Conservation (phyloP, 2,797 vertebrate genomes). For the Coracias cyanogaster region DNA sequence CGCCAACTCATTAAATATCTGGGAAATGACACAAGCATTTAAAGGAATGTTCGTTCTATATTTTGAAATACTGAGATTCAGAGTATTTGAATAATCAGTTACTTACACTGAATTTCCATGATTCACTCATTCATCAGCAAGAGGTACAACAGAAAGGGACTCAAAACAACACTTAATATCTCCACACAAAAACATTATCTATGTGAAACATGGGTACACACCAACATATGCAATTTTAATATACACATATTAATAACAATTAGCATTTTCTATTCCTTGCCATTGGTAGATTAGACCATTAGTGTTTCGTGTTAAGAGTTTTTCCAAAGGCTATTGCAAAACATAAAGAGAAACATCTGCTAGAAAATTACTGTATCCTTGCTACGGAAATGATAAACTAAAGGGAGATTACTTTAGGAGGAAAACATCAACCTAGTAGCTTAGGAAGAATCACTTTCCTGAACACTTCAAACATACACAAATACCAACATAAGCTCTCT, state of each 20-base stretch:
- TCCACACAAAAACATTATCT: neutral
- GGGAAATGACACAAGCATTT: neutral
- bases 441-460: neutral
- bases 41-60: neutral
- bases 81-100: neutral
- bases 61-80: neutral
- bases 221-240: neutral
- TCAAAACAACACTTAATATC: neutral
- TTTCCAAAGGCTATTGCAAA: neutral
- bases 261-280: neutral
- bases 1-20: neutral
- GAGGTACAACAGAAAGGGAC: neutral
- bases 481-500: neutral
- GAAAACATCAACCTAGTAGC: neutral
- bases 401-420: neutral
- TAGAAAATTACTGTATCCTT: neutral
- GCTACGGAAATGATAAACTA: neutral
- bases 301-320: neutral
- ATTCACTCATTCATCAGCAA: neutral
- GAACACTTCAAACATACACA: neutral
- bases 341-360: neutral
- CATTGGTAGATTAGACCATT: neutral
- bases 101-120: neutral
- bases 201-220: neutral
- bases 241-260: neutral